Evolutionary conservation across 2,888 invertebrate genomes (phyloP), one percentile per base, ranked within the genome.

Genomic region (Polymixis lichenea): DNA sequence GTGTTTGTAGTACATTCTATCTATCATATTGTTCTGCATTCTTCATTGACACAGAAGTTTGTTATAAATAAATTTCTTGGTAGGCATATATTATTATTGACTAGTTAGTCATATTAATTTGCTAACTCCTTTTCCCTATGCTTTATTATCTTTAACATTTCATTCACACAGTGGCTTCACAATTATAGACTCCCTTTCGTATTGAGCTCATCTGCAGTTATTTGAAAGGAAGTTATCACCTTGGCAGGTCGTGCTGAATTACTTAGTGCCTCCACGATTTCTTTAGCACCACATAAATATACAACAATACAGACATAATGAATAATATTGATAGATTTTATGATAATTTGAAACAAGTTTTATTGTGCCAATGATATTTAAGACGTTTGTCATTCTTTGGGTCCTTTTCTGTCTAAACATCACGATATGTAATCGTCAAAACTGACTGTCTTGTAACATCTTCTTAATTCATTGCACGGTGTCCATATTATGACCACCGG

Each of bases 161-260:
- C 55, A 43, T 55, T 46, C 1, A 69, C 46, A 51, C 13, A 32
- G 1, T 32, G 25, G 25, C 58, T 71, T 62, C 15, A 65, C 46
- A 85, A 51, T 83, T 61, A 53, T 9, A 69, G 64, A 17, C 6
- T 62, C 49, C 66, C 67, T 81, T 78, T 83, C 49, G 22, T 32
- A 71, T 76, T 72, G 61, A 53, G 49, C 75, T 49, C 66, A 67
- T 85, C 80, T 65, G 58, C 38, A 28, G 70, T n/a, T 69, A 87
- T 84, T 78, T 69, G 82, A 84, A 87, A 82, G 84, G 84, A 80
- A 70, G 75, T 65, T 73, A 74, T 87, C 65, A 71, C 83, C 84
- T 86, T 86, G 86, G 72, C 38, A 55, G 11, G 7, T 76, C 86
- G 86, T 87, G 86, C 80, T 72, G 53, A 43, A 71, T 53, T 64